Base-by-base conservation (phyloP, 2,888 invertebrate species). In the Amitus sp. region DNA sequence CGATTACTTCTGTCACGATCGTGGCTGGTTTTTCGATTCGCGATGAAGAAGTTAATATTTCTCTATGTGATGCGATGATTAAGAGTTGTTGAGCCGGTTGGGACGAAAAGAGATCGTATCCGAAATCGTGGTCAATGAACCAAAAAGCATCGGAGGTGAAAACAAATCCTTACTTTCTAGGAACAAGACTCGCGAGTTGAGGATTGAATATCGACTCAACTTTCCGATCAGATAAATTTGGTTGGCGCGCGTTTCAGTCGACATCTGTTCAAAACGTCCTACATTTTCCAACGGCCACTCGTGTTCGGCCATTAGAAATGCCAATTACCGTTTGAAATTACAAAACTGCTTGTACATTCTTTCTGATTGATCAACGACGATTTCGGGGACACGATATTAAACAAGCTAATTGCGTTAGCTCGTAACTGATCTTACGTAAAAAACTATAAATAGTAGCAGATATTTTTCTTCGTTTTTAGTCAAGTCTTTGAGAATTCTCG, bases 351-450 rank as follows among this genome's bases (percentile, higher is more conserved):
- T 9, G 5, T n/a, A 30, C 30, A 30, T 30, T 30, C 10, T 30
- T 30, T n/a, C 30, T n/a, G 30, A 30, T n/a, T 30, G 30, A 30
- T 30, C 30, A 30, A n/a, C 30, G n/a, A 37, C 37, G 37, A 37
- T 37, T 9, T 13, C 37, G 4, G 37, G 4, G 37, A 12, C 15
- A 37, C 37, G 13, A 37, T 37, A 37, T 37, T 37, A 9, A 37
- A 37, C 37, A 15, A 37, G 2, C 37, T 37, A 37, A 37, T 37
- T 37, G 15, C 4, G 37, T n/a, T n/a, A 6, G 30, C 39, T 15
- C 15, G 39, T 15, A 39, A 9, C 39, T 9, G 13, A 45, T 45
- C 20, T 45, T 45, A 45, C 23, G 27, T 45, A 45, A 45, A 45
- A 19, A 12, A 15, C 19, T 19, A 42, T 18, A 42, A 42, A 42